phyloP scores from a whole-genome alignment of 1,140 invertebrate genomes.

The Neodiprion virginianus region DNA sequence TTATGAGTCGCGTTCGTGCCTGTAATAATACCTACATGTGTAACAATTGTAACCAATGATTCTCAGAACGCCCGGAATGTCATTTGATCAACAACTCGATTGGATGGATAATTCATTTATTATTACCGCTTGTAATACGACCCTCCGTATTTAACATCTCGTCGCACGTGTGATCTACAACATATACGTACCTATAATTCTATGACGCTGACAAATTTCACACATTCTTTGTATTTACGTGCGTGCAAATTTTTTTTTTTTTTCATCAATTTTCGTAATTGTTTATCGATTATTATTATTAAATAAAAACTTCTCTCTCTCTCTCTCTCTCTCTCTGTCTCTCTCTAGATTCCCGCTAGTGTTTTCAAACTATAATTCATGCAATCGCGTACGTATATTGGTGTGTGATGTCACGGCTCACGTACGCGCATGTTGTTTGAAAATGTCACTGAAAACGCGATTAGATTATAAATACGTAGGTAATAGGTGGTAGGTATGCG shows the following conservation, averaged over 20 bases:
- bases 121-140: not conserved
- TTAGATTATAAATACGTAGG: too few species aligned
- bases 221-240: constrained; percentile 38
- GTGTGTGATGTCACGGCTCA: too few species aligned
- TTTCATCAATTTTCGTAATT: constrained; percentile 50
- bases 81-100: not conserved
- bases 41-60: not conserved
- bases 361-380: constrained; percentile 16
- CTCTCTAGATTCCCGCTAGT: constrained; percentile 15
- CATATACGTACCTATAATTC: constrained; percentile 32
- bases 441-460: too few species aligned
- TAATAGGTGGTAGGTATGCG: too few species aligned
- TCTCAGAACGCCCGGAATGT: not conserved
- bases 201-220: constrained; percentile 28
- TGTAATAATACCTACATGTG: not conserved
- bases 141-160: constrained; percentile 10
- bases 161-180: constrained; percentile 29
- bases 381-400: not conserved
- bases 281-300: constrained; percentile 43
- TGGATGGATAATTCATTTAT: constrained; percentile 2
- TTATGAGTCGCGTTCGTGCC: too few species aligned
- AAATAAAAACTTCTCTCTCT: constrained; percentile 44
- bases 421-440: too few species aligned
- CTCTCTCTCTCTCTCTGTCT: not conserved
- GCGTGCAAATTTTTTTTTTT: constrained; percentile 25